phyloP scores from a whole-genome alignment of 2,113 vertebrate genomes.

The Myotis yumanensis region DNA sequence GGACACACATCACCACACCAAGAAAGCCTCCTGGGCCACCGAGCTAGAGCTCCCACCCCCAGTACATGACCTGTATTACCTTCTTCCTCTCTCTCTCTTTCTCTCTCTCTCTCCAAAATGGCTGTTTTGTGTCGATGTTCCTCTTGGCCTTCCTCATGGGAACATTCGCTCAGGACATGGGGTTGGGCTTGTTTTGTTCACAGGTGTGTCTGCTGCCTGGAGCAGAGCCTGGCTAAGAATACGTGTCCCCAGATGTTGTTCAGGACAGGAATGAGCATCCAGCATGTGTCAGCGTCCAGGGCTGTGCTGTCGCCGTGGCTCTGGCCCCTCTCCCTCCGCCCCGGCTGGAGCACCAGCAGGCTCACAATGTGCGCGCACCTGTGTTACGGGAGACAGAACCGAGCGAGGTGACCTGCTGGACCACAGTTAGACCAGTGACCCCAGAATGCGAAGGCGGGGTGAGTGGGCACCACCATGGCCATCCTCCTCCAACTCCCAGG shows the following conservation, averaged over 20 bases:
- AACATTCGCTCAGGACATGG: neutral
- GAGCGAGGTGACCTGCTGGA: too few species aligned
- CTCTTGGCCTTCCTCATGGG: neutral
- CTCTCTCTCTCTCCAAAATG: neutral
- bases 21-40: neutral
- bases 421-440: neutral
- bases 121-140: neutral
- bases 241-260: neutral
- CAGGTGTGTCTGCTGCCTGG: neutral
- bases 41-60: neutral
- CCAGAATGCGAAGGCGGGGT: neutral
- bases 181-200: neutral
- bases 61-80: neutral
- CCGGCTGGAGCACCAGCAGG: neutral
- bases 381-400: too few species aligned
- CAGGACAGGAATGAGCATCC: too few species aligned
- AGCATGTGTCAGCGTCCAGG: neutral
- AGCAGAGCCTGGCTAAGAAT: neutral
- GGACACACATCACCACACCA: too few species aligned
- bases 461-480: neutral
- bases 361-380: neutral
- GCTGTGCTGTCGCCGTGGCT: fast-evolving
- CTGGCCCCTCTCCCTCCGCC: neutral
- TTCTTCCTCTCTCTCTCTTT: neutral
- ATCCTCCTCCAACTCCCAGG: neutral